Percentiles rank a stretch among this genome's conserved stretches.
Conservation (phyloP, 2,888 invertebrate genomes). For the Matsumyia berberina region DNA sequence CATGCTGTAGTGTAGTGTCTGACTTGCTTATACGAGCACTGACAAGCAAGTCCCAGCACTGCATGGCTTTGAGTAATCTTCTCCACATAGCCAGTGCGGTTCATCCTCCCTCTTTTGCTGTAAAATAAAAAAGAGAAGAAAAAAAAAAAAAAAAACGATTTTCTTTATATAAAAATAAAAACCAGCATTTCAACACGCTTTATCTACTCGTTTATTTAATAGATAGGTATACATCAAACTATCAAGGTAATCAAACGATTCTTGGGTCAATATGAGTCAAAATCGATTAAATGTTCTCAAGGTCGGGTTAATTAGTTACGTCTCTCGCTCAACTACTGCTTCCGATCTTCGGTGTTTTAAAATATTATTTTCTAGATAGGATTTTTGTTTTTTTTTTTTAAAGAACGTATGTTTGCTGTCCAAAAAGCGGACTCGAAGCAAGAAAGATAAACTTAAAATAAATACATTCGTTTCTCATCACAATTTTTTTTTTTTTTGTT, state of each 20-base stretch:
- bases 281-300: constrained; percentile 27
- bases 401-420: constrained; percentile 7
- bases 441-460: constrained; percentile 45
- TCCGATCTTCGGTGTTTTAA: constrained; percentile 13
- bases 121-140: no score
- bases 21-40: no score
- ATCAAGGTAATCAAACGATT: constrained; percentile 29
- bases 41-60: no score
- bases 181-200: not conserved
- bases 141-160: not conserved
- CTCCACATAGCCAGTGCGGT: no score
- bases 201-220: constrained; percentile 36
- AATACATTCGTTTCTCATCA: constrained; percentile 60
- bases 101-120: no score
- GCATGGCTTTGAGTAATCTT: no score
- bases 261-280: constrained; percentile 49
- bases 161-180: constrained; percentile 1
- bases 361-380: not conserved
- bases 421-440: constrained; percentile 33
- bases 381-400: no score
- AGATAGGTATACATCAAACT: constrained; percentile 44
- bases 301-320: constrained; percentile 21
- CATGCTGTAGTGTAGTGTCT: no score
- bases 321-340: constrained; percentile 18
- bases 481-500: constrained; percentile 42